Conservation (phyloP, 2,113 vertebrate genomes). For the Indicator indicator region DNA sequence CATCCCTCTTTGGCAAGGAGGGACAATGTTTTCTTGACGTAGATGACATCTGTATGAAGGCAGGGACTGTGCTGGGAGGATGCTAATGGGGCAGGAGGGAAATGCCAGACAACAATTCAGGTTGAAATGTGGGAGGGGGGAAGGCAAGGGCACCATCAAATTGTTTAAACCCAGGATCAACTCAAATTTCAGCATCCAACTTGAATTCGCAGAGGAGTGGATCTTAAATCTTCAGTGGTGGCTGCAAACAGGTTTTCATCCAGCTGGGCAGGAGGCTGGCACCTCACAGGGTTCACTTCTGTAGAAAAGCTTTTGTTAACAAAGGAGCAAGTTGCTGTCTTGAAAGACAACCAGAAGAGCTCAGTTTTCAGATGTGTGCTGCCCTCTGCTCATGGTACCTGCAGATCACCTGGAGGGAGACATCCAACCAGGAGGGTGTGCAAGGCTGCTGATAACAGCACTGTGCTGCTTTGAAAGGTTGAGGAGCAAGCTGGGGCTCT, state of each 20-base stretch:
- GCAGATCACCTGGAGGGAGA: rapidly evolving
- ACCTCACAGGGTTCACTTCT: not conserved
- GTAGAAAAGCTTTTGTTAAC: not conserved
- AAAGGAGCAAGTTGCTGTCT: not conserved
- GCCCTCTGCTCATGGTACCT: not conserved
- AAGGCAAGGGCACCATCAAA: not conserved
- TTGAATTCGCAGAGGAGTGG: not conserved
- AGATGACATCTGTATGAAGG: rapidly evolving
- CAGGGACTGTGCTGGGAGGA: not conserved
- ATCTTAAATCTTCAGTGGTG: not conserved
- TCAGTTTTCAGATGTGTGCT: not conserved
- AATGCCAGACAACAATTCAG: not conserved
- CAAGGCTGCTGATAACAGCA: not conserved
- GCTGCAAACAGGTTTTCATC: not conserved
- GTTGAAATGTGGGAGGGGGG: not conserved
- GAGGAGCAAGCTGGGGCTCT: not conserved
- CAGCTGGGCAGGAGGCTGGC: not conserved
- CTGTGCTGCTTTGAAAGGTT: not conserved
- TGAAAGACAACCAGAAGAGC: not conserved
- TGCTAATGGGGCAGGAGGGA: not conserved
- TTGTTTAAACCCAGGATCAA: not conserved
- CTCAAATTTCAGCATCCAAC: not conserved
- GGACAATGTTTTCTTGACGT: not conserved
- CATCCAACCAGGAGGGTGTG: not conserved
- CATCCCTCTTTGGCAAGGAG: not conserved